These are phyloP conservation scores for Electrophaes corylata DNA, from an alignment of 2,888 invertebrate species.

Conservation along the genomic window DNA sequence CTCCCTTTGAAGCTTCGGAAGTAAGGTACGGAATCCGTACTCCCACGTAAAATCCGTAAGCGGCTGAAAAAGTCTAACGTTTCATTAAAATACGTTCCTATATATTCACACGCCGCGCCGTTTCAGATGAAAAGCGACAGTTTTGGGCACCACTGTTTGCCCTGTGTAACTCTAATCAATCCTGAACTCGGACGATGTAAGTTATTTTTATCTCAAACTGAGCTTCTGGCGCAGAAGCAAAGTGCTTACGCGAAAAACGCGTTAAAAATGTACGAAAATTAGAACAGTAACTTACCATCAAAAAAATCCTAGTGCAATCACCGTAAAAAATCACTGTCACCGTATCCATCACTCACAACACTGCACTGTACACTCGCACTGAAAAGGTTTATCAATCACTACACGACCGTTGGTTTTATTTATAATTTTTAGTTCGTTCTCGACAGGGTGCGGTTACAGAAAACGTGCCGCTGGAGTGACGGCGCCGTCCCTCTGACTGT, in stretches of 20 bases:
- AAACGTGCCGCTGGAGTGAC: constrained; percentile 68
- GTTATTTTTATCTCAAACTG: background rate
- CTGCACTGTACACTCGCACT: constrained; percentile 51
- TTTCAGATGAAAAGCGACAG: constrained; percentile 36
- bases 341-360: constrained; percentile 53
- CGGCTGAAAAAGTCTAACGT: background rate
- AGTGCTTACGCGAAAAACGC: background rate
- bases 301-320: constrained; percentile 58
- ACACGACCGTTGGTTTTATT: constrained; percentile 42
- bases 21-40: background rate
- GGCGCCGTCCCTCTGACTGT: constrained; percentile 60
- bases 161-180: constrained; percentile 1
- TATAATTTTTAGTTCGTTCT: constrained; percentile 40
- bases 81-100: constrained; percentile 5
- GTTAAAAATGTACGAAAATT: constrained; percentile 4
- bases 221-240: constrained; percentile 3
- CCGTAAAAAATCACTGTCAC: constrained; percentile 53
- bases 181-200: constrained; percentile 1
- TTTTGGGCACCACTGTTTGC: constrained; percentile 32
- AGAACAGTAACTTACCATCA: constrained; percentile 59
- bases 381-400: constrained; percentile 42
- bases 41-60: background rate
- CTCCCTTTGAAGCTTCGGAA: background rate
- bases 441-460: constrained; percentile 63
- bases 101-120: constrained; percentile 21